A percentile compares a stretch with the other conserved stretches of the same genome.
Evolutionary conservation across 2,888 invertebrate species (phyloP).

Genomic region (Lagria hirta): DNA sequence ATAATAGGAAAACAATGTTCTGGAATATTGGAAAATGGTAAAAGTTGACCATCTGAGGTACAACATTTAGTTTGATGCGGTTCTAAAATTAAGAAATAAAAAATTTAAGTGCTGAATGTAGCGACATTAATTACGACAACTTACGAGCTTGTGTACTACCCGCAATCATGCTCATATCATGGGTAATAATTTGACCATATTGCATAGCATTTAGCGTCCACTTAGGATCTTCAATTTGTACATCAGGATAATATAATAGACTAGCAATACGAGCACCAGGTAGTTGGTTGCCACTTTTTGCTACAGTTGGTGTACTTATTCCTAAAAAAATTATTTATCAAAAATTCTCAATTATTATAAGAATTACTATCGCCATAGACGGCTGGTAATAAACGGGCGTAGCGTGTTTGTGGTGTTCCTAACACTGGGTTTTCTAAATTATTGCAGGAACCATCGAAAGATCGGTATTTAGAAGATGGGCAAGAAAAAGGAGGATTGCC

Average conservation of each 20-base stretch:
- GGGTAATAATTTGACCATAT: constrained; percentile 78
- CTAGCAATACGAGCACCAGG: constrained; percentile 74
- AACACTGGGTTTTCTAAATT: constrained; percentile 79
- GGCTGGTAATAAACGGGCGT: constrained; percentile 64
- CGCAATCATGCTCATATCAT: constrained; percentile 76
- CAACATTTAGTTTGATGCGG: constrained; percentile 65
- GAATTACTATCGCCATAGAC: constrained; percentile 69
- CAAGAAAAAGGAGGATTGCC: constrained; percentile 57
- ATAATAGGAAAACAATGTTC: constrained; percentile 59
- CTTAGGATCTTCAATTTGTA: constrained; percentile 67
- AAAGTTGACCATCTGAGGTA: constrained; percentile 60
- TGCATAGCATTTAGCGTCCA: constrained; percentile 78
- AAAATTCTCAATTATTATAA: background rate
- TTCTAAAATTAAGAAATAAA: constrained; percentile 48
- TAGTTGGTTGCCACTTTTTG: constrained; percentile 63
- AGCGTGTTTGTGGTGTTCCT: constrained; percentile 77
- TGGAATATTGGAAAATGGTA: constrained; percentile 53
- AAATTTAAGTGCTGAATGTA: constrained; percentile 7
- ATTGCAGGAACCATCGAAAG: constrained; percentile 93
- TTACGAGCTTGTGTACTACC: constrained; percentile 76
- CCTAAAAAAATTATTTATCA: constrained; percentile 52
- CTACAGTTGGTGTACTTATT: constrained; percentile 63
- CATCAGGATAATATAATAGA: constrained; percentile 69
- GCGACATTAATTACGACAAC: constrained; percentile 45
- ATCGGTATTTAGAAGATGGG: constrained; percentile 66